Percentiles rank a stretch among this genome's conserved stretches.
phyloP scores from a whole-genome alignment of 2,113 vertebrate genomes.

The Sphaerodactylus townsendi region DNA sequence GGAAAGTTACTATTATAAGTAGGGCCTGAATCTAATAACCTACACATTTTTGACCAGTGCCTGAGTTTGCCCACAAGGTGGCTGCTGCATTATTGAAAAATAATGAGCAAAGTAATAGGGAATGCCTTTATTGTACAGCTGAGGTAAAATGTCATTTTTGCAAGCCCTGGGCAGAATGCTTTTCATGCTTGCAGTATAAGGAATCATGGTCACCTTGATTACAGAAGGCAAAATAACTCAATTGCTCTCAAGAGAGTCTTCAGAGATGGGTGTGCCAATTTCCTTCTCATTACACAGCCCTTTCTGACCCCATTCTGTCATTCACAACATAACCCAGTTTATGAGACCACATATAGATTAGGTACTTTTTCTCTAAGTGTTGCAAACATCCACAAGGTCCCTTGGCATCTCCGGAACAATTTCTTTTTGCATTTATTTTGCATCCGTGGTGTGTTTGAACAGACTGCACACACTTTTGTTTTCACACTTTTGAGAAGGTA shows the following conservation, averaged over 20 bases:
- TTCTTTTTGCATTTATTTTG: neutral
- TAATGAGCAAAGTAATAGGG: neutral
- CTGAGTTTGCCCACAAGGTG: neutral
- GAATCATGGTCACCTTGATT: neutral
- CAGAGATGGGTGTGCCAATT: neutral
- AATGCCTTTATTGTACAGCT: neutral
- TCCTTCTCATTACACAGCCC: neutral
- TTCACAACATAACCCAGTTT: neutral
- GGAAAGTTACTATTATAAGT: neutral
- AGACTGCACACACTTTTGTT: neutral
- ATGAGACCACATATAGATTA: neutral
- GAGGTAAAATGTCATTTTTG: neutral
- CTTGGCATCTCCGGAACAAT: neutral
- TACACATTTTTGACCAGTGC: neutral
- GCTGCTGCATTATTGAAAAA: neutral
- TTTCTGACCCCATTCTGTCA: conserved; percentile 4
- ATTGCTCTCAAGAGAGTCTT: neutral
- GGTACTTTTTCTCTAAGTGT: neutral
- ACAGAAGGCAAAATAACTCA: neutral
- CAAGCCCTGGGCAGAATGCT: neutral
- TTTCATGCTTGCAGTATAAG: neutral
- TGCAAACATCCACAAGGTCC: neutral
- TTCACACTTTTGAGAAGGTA: neutral
- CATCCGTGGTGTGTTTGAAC: neutral
- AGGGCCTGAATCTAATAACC: neutral